Evolutionary conservation across 2,113 vertebrate genomes (phyloP), one percentile per base, ranked within the genome.

Genomic region (Apodemus sylvaticus): DNA sequence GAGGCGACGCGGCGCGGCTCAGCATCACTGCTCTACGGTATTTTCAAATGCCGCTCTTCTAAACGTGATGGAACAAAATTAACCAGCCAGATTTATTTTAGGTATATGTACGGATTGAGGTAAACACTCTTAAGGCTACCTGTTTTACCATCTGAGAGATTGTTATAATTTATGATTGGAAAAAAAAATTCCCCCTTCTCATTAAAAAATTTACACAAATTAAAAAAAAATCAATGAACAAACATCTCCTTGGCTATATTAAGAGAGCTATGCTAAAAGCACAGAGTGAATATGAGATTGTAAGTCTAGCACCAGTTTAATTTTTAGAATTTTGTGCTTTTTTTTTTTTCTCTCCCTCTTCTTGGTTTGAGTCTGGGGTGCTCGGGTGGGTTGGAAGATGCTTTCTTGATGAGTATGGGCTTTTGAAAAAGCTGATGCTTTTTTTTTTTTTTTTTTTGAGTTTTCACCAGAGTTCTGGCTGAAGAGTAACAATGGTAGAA

Each of bases 171-270:
- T 96, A 73, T 96, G 51, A 83, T 95, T 5, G 9, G 13, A 87
- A 83, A 86, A 83, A 86, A 86, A 82, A 71, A 62, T 58, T 87
- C 7, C 39, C 60, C 81, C 36, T 92, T 89, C 82, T 97, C 93
- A 96, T 98, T 97, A 97, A 97, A 98, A 95, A 97, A 97, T 81
- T 94, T 73, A 94, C 87, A 78, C 90, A 94, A 97, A 91, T 96
- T 73, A 24, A 42, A 74, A 96, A 97, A 53, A 97, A 95, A 93
- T 94, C 94, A 96, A 93, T 90, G 94, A 97, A 96, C 92, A 97
- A 96, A 97, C 20, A 93, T 34, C 90, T 16, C 22, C n/a, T 94
- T 94, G 85, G 94, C 95, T 96, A 94, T 94, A 89, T 96, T 94
- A 94, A 94, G 78, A 97, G 60, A 95, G 90, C 95, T 92, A 16